Evolutionary conservation across 1,140 invertebrate genomes (phyloP), one percentile per base, ranked within the genome.

Genomic region (Maconellicoccus hirsutus): DNA sequence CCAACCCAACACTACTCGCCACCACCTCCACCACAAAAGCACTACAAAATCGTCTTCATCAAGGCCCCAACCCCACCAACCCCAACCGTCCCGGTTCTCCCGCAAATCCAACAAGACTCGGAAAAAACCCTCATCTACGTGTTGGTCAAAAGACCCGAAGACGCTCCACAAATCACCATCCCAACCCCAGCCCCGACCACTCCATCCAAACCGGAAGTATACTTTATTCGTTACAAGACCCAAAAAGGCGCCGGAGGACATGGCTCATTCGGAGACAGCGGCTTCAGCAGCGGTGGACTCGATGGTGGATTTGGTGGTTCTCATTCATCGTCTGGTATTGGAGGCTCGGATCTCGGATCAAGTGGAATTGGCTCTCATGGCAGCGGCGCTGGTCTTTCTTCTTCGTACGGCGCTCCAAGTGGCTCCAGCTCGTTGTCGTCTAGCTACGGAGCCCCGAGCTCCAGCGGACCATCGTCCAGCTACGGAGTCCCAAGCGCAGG

Each of bases 111-210:
- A 74, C 89, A 91, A 79, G 89, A 89, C 78, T 88, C 91, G 80
- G 88, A 92, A 79, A 93, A 92, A 83, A 93, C 91, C n/a, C 82
- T 92, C 71, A 90, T 93, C 75, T 93, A 93, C 80, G 91, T 93
- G 26, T 80, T 93, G 79, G 89, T 92, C 72, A 92, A 92, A 85
- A 90, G 87, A 79, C 90, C 88, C 74, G 88, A 92, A 78, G 88
- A 91, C 70, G 86, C 86, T 71, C 88, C 87, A 74, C 87, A 90
- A 76, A 86, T 92, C 79, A 82, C 81, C 75, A 84, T 92, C 71
- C 88, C 89, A 14, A 87, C 88, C 10, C 81, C 86, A 26, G 84
- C 86, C 0, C 89, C 89, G 6, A 91, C 89, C 59, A 87, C 89
- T 75, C 89, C 89, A 59, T 86, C 86, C 79, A 92, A 92, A 84